Base-by-base conservation (phyloP, 2,797 vertebrate species). In the Menidia menidia region DNA sequence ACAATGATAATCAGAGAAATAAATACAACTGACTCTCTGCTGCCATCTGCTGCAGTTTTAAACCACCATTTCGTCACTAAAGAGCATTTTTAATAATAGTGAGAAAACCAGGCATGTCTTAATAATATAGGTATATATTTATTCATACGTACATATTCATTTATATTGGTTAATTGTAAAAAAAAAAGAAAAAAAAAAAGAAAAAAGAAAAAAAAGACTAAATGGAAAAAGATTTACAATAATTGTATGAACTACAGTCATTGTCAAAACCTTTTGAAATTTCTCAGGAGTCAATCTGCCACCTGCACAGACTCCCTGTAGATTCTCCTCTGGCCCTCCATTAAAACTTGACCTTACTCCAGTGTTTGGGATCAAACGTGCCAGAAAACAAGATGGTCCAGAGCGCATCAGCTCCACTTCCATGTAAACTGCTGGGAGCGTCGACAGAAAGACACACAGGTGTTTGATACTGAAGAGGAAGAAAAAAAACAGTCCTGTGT, bases 41-140 rank as follows among this genome's bases (percentile, higher is more conserved):
- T 87, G 82, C 92, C 89, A 87, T 50, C 91, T 85, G 91, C 33
- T 43, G 6, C 1, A 41, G 43, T 11, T 51, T 19, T 58, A 18
- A n/a, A 64, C 35, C 54, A 14, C 54, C n/a, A 16, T 18, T 35
- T 51, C 25, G 33, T 33, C 6, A 31, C 16, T 4, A 32, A 33
- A 57, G 32, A 50, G 35, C 42, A 32, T 51, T 48, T 11, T 33
- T 16, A 54, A 64, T 59, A 74, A 9, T 57, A 74, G 18, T 32
- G 57, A 48, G 4, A 30, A 51, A 13, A 12, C 4, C 67, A 85
- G 58, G 81, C 86, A 80, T 66, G 65, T 84, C 73, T 92, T 95
- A 95, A 94, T 94, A 95, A 95, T 94, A 95, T 93, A 94, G 91
- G 93, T 93, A 93, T 94, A 94, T 94, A 93, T 95, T 95, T 94